Evolutionary conservation across 2,888 invertebrate genomes (phyloP).

Genomic region (Alloscopus bannaensis): DNA sequence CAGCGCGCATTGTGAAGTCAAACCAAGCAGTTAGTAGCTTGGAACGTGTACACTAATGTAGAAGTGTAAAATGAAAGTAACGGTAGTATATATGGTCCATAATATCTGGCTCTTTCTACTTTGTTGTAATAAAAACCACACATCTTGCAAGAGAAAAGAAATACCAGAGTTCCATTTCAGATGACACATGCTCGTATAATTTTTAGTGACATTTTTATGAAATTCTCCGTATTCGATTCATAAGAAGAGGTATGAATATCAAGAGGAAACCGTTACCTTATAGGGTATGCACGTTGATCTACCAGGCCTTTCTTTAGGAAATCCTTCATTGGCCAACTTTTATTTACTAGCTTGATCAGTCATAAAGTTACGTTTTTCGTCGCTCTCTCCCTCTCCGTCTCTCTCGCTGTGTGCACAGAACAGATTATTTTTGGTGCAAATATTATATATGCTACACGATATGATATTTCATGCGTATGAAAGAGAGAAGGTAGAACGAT

Average conservation of each 20-base stretch:
- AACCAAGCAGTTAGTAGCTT: background rate
- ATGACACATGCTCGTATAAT: background rate
- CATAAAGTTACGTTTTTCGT: constrained; percentile 26
- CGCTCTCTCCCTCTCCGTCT: too few relatives aligned
- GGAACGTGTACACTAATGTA: background rate
- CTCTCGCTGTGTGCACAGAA: background rate
- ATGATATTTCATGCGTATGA: constrained; percentile 51
- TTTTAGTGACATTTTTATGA: background rate
- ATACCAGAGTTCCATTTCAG: background rate
- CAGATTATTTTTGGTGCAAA: constrained; percentile 19
- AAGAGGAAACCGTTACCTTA: constrained; percentile 10
- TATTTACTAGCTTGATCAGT: constrained; percentile 48
- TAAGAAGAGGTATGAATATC: background rate
- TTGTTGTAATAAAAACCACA: background rate
- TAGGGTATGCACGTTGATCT: constrained; percentile 17
- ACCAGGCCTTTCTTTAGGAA: constrained; percentile 10
- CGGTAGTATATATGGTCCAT: background rate
- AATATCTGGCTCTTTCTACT: background rate
- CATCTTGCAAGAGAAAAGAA: background rate
- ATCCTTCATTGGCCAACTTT: constrained; percentile 33
- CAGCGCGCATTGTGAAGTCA: background rate
- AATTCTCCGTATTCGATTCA: background rate
- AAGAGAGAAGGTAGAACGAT: too few relatives aligned
- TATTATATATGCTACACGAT: constrained; percentile 33
- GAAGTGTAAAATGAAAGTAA: background rate